Conservation (phyloP, 2,113 vertebrate species). For the Phalacrocorax brasilianus region DNA sequence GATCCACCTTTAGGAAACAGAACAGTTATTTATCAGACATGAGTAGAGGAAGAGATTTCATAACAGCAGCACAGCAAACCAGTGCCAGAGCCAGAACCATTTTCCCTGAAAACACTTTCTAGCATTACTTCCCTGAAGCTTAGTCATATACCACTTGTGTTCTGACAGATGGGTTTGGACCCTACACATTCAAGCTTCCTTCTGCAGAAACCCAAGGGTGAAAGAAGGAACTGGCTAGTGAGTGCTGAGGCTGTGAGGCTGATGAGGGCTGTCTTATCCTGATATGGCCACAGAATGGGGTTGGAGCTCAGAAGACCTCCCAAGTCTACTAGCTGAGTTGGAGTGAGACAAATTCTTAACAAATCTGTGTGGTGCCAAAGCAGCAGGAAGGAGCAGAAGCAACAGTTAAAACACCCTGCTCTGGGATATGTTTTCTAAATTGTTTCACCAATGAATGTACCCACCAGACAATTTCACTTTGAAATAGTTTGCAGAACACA, state of each 20-base stretch:
- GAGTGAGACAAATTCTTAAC: not conserved
- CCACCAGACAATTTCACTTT: not conserved
- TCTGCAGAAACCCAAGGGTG: not conserved
- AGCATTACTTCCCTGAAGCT: not conserved
- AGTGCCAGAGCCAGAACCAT: not conserved
- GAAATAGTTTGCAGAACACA: not conserved
- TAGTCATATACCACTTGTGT: not conserved
- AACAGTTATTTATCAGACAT: constrained; percentile 3
- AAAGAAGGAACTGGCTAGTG: not conserved
- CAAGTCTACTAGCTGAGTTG: not conserved
- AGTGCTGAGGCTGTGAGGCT: not conserved
- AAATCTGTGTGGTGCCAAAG: not conserved
- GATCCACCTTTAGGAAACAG: constrained; percentile 69
- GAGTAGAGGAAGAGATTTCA: not conserved
- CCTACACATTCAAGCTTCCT: not conserved
- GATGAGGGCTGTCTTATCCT: not conserved
- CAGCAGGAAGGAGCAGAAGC: not conserved
- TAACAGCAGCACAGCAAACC: not conserved
- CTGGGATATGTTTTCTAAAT: not conserved
- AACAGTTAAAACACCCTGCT: not conserved
- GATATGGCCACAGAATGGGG: not conserved
- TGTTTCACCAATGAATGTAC: not conserved
- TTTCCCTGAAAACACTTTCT: not conserved
- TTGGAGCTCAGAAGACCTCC: not conserved
- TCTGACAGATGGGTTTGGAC: not conserved